phyloP scores from a whole-genome alignment of 1,140 invertebrate genomes.

The Drosophila chauvacae region DNA sequence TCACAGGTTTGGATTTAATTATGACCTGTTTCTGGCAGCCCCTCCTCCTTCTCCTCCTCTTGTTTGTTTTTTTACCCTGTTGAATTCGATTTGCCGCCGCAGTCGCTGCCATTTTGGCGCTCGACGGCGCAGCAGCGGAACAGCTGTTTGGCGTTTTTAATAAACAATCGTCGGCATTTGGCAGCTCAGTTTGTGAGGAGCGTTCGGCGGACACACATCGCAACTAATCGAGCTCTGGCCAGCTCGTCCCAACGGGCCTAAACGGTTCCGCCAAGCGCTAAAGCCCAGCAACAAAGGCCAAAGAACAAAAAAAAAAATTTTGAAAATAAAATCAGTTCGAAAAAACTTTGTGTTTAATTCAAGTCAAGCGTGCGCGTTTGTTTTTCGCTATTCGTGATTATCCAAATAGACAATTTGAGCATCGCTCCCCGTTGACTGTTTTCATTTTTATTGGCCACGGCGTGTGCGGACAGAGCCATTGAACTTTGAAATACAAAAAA shows the following conservation, averaged over 20 bases:
- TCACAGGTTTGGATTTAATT: constrained; percentile 58
- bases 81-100: constrained; percentile 46
- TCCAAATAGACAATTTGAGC: constrained; percentile 5
- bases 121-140: constrained; percentile 40
- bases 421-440: constrained; percentile 21
- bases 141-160: constrained; percentile 73
- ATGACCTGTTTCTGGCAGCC: constrained; percentile 60
- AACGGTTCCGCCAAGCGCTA: constrained; percentile 43
- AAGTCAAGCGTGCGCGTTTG: constrained; percentile 19
- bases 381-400: constrained; percentile 10
- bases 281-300: constrained; percentile 7
- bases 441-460: constrained; percentile 35
- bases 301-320: not conserved
- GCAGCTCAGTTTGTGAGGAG: constrained; percentile 66
- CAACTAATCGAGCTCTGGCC: constrained; percentile 41
- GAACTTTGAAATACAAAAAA: constrained; percentile 42
- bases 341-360: constrained; percentile 6
- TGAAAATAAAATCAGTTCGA: not conserved
- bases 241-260: constrained; percentile 56
- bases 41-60: not conserved
- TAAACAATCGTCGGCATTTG: constrained; percentile 68
- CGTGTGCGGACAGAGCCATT: constrained; percentile 50
- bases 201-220: constrained; percentile 75
- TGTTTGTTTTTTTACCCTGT: constrained; percentile 30
- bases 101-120: constrained; percentile 28